Conservation (phyloP, 1,140 invertebrate genomes). For the Diorhabda elongata region DNA sequence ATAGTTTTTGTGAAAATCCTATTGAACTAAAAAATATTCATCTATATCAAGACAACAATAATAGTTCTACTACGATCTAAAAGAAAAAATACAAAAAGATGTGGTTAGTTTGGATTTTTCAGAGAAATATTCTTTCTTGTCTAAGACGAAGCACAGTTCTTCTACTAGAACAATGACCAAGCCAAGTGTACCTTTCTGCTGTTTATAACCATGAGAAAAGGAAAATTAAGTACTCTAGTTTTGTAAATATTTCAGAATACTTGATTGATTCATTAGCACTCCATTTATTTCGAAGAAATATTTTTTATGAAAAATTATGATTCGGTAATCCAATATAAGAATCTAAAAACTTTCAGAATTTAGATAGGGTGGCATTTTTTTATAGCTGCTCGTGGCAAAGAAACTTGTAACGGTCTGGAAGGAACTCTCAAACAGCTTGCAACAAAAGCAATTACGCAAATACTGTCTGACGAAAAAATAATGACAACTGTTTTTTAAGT, state of each 20-base stretch:
- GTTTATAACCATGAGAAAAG: neutral
- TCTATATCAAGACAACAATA: neutral
- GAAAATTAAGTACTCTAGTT: neutral
- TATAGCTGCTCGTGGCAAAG: conserved; percentile 42
- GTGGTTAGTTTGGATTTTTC: neutral
- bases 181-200: neutral
- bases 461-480: conserved; percentile 12
- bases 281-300: conserved; percentile 5
- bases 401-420: conserved; percentile 34
- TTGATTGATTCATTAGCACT: neutral
- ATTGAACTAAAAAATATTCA: conserved; percentile 1
- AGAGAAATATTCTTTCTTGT: conserved; percentile 3
- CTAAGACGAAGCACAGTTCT: neutral
- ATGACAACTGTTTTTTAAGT: neutral
- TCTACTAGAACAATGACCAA: neutral
- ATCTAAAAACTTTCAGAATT: conserved; percentile 32
- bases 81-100: conserved; percentile 2
- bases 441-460: conserved; percentile 25
- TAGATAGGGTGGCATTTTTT: conserved; percentile 42
- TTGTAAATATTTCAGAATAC: conserved; percentile 4
- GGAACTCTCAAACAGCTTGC: conserved; percentile 30
- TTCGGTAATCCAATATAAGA: conserved; percentile 28
- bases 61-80: neutral
- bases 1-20: neutral
- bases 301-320: conserved; percentile 4